A percentile compares a stretch with the other conserved stretches of the same genome.
phyloP scores from a whole-genome alignment of 2,888 invertebrate genomes.

The Apamea epomidion region DNA sequence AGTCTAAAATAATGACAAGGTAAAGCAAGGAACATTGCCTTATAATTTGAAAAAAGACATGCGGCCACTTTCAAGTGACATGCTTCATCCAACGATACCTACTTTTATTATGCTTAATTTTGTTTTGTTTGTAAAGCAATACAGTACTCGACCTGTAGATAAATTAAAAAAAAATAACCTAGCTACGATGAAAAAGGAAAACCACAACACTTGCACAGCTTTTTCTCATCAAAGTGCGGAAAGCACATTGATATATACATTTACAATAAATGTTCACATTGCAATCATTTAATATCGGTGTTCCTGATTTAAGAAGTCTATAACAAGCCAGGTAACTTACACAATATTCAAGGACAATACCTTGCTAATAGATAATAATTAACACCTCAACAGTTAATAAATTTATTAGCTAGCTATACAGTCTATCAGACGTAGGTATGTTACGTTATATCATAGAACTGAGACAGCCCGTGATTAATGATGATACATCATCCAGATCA shows the following conservation, averaged over 20 bases:
- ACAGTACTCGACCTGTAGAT: background rate
- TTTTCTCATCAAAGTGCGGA: background rate
- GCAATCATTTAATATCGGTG: no score
- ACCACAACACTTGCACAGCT: no score
- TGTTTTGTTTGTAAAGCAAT: background rate
- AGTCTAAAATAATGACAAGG: background rate
- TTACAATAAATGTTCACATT: background rate
- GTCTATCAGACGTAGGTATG: conserved; percentile 7
- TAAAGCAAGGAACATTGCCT: background rate
- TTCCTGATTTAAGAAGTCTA: background rate
- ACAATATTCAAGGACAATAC: conserved; percentile 7
- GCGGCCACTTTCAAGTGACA: background rate
- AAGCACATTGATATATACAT: background rate
- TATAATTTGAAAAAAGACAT: background rate
- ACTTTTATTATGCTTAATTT: no score
- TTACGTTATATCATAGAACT: conserved; percentile 28
- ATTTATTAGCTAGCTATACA: conserved; percentile 18
- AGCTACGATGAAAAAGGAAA: background rate
- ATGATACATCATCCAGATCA: conserved; percentile 59
- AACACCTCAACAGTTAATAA: conserved; percentile 18
- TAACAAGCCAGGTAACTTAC: background rate
- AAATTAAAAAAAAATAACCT: background rate
- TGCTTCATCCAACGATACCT: background rate
- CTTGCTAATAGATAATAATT: conserved; percentile 29
- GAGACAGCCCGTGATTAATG: conserved; percentile 56